These are phyloP conservation scores for Lithobates sylvaticus DNA, from an alignment of 2,797 vertebrate species.

Conservation along the genomic window DNA sequence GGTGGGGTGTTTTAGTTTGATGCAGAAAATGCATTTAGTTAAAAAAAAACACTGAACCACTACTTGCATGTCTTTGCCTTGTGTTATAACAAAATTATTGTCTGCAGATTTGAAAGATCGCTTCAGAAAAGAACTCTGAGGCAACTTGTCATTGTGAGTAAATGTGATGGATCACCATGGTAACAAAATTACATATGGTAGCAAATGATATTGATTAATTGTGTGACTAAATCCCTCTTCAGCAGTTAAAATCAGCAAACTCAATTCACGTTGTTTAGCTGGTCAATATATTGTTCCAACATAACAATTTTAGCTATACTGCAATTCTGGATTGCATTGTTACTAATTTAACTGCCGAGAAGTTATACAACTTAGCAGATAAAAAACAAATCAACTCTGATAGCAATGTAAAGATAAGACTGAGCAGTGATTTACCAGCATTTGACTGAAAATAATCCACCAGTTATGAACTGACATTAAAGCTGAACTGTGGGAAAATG, in stretches of 20 bases:
- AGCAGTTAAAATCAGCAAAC: not conserved
- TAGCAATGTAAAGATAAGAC: not conserved
- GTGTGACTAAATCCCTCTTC: not conserved
- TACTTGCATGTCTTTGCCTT: not conserved
- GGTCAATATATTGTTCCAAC: constrained; percentile 14
- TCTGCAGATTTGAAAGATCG: constrained; percentile 14
- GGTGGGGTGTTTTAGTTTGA: too few relatives aligned
- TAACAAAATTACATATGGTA: constrained; percentile 47
- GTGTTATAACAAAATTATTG: constrained; percentile 1
- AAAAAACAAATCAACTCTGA: not conserved
- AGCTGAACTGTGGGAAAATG: too few relatives aligned
- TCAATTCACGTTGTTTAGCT: not conserved
- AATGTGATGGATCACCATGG: constrained; percentile 33
- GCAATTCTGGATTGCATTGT: not conserved
- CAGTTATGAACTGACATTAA: too few relatives aligned
- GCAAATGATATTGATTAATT: constrained; percentile 55
- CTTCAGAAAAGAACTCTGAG: constrained; percentile 13
- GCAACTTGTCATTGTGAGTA: constrained; percentile 26
- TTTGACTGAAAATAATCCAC: not conserved
- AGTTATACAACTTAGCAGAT: not conserved
- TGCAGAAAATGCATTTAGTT: too few relatives aligned
- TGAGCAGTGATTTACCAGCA: not conserved
- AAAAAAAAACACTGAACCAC: too few relatives aligned
- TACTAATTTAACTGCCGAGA: not conserved
- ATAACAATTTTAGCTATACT: constrained; percentile 16